phyloP scores from a whole-genome alignment of 1,140 invertebrate genomes.

The Trichonephila clavata region DNA sequence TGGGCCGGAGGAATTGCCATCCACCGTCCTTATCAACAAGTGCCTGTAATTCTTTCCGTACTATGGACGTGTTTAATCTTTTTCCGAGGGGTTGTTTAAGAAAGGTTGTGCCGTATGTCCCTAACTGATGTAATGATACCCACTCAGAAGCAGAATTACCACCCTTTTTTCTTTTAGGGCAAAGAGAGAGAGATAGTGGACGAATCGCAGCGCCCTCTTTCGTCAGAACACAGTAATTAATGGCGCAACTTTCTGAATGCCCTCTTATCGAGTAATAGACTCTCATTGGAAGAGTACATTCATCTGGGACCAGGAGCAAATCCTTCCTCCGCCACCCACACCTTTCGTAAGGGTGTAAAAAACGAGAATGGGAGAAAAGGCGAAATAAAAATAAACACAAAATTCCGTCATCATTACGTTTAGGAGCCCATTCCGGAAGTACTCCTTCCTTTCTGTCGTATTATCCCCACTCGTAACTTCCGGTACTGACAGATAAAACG shows the following conservation, averaged over 20 bases:
- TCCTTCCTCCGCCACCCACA: background rate
- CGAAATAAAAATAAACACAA: slow-evolving; percentile 34
- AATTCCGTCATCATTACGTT: slow-evolving; percentile 35
- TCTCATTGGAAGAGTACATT: background rate
- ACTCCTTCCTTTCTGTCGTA: slow-evolving; percentile 63
- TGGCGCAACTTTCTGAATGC: slow-evolving; percentile 26
- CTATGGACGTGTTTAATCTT: background rate
- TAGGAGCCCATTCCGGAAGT: slow-evolving; percentile 60
- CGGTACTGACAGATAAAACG: slow-evolving; percentile 73
- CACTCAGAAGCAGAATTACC: background rate
- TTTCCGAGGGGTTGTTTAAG: background rate
- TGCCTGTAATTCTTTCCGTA: background rate
- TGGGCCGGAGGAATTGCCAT: no score
- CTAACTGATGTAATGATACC: background rate
- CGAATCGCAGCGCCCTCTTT: background rate
- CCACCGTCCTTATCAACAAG: background rate
- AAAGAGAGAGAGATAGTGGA: background rate
- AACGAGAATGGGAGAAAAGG: background rate
- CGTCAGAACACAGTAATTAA: background rate
- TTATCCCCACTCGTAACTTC: slow-evolving; percentile 72
- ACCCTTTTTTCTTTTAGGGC: background rate
- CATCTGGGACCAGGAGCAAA: background rate
- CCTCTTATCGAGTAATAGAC: slow-evolving; percentile 68
- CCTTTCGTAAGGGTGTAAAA: background rate
- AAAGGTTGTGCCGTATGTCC: background rate